Percentiles rank a stretch among this genome's conserved stretches.
Evolutionary conservation across 2,113 vertebrate species (phyloP).

Genomic region (Heptranchias perlo): DNA sequence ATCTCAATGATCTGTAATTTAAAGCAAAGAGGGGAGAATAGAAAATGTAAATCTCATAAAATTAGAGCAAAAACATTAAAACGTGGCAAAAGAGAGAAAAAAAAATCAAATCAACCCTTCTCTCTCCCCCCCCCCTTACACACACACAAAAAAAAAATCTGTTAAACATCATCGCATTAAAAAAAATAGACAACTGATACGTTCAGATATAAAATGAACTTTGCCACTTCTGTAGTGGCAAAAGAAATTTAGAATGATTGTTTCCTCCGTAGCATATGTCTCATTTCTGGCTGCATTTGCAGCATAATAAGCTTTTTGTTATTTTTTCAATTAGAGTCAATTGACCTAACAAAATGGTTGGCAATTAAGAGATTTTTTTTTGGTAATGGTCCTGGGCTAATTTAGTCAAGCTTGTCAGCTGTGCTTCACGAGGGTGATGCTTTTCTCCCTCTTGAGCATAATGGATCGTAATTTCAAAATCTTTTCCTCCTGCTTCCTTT

Average conservation of each 20-base stretch:
- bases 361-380: constrained; percentile 98
- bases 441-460: constrained; percentile 78
- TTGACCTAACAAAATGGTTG: constrained; percentile 99
- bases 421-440: constrained; percentile 87
- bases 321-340: constrained; percentile 99
- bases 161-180: neutral
- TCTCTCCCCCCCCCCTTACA: neutral
- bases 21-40: neutral
- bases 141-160: constrained; percentile 12
- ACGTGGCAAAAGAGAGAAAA: neutral
- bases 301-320: constrained; percentile 92
- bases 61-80: constrained; percentile 10
- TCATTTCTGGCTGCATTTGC: constrained; percentile 78
- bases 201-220: constrained; percentile 18
- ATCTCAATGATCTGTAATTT: constrained; percentile 30
- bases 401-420: constrained; percentile 98
- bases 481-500: constrained; percentile 96
- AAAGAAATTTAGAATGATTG: constrained; percentile 83
- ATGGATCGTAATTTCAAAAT: constrained; percentile 99
- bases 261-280: constrained; percentile 83
- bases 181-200: neutral
- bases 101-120: neutral
- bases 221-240: constrained; percentile 50
- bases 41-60: neutral
- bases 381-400: constrained; percentile 96